These are phyloP conservation scores for Epinotia bilunana DNA, from an alignment of 2,888 invertebrate genomes.

Conservation along the genomic window DNA sequence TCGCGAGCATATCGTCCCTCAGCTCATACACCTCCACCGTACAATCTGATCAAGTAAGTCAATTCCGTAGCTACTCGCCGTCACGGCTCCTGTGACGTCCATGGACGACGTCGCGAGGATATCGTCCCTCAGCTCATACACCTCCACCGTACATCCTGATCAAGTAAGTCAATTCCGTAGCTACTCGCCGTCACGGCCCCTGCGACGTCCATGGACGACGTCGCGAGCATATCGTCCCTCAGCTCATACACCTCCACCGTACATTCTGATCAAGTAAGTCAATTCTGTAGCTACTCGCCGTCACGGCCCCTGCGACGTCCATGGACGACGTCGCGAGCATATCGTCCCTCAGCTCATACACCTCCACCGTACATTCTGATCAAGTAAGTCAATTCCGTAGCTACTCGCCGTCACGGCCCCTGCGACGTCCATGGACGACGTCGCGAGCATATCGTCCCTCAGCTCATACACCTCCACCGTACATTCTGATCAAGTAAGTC, in stretches of 20 bases:
- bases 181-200: slow-evolving; percentile 54
- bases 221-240: slow-evolving; percentile 76
- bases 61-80: slow-evolving; percentile 47
- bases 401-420: no score
- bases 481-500: slow-evolving; percentile 60
- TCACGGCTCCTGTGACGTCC: slow-evolving; percentile 61
- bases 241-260: slow-evolving; percentile 77
- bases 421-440: slow-evolving; percentile 74
- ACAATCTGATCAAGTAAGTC: no score
- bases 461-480: slow-evolving; percentile 77
- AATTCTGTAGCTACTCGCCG: slow-evolving; percentile 47
- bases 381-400: no score
- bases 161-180: slow-evolving; percentile 57
- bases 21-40: no score
- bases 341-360: slow-evolving; percentile 76
- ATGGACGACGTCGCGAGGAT: slow-evolving; percentile 79
- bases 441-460: slow-evolving; percentile 76
- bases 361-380: no score
- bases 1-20: no score
- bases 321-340: slow-evolving; percentile 79
- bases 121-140: slow-evolving; percentile 76
- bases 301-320: slow-evolving; percentile 61
- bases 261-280: slow-evolving; percentile 60
- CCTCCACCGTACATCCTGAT: slow-evolving; percentile 74
- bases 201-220: slow-evolving; percentile 74